A percentile compares a stretch with the other conserved stretches of the same genome.
These are phyloP conservation scores for Latrodectus elegans DNA, from an alignment of 2,888 invertebrate species.

Conservation along the genomic window DNA sequence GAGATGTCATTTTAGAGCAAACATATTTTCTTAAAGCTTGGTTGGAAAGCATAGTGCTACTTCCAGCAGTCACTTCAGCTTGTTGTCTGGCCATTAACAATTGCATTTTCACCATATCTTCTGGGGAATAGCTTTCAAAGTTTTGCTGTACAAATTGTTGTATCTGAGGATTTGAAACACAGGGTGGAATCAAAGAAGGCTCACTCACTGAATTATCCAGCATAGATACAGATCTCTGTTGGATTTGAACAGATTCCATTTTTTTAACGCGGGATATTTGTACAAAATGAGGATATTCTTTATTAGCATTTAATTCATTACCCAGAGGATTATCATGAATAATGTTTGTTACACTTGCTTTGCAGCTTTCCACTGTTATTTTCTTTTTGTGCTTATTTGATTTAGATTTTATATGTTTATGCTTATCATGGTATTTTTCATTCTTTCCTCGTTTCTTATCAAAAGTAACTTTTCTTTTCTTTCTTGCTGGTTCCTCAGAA, in stretches of 20 bases:
- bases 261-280: slow-evolving; percentile 63
- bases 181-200: slow-evolving; percentile 9
- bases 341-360: slow-evolving; percentile 25
- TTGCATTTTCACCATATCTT: slow-evolving; percentile 64
- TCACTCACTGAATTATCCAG: slow-evolving; percentile 15
- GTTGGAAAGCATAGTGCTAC: slow-evolving; percentile 23
- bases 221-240: slow-evolving; percentile 55
- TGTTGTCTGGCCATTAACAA: slow-evolving; percentile 51
- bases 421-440: slow-evolving; percentile 55
- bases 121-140: slow-evolving; percentile 47
- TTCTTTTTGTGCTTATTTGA: slow-evolving; percentile 65
- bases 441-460: slow-evolving; percentile 43
- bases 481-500: slow-evolving; percentile 40
- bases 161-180: slow-evolving; percentile 28
- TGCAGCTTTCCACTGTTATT: slow-evolving; percentile 32
- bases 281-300: slow-evolving; percentile 60
- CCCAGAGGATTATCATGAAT: slow-evolving; percentile 20
- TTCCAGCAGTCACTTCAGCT: slow-evolving; percentile 26
- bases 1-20: slow-evolving; percentile 63
- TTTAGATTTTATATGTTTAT: slow-evolving; percentile 58
- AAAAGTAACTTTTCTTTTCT: slow-evolving; percentile 62
- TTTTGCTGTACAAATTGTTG: slow-evolving; percentile 39
- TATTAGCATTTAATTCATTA: slow-evolving; percentile 31
- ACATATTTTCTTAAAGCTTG: slow-evolving; percentile 62
- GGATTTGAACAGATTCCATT: slow-evolving; percentile 66